Evolutionary conservation across 92 coral and sea anemone species (phyloP).

Genomic region (Diadumene lineata): DNA sequence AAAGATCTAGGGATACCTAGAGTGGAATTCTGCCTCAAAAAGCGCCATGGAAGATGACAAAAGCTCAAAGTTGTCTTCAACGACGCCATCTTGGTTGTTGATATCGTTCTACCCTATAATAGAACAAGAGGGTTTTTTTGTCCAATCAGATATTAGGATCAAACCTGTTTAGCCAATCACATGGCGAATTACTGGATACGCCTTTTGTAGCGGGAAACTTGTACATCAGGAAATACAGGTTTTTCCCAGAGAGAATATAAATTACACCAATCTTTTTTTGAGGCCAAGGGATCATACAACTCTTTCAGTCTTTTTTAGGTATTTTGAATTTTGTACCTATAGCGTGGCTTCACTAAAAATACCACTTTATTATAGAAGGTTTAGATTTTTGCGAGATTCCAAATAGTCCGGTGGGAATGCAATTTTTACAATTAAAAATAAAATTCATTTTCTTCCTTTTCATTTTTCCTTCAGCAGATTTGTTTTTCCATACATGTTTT

Average conservation of each 20-base stretch:
- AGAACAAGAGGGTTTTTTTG: not conserved
- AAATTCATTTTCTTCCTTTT: too few species aligned
- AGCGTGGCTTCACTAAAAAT: too few species aligned
- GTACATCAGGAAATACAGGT: slow-evolving; percentile 10
- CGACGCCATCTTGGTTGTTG: slow-evolving; percentile 21
- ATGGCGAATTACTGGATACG: not conserved
- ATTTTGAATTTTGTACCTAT: too few species aligned
- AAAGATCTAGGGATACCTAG: slow-evolving; percentile 14
- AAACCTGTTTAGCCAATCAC: slow-evolving; percentile 9
- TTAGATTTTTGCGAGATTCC: too few species aligned
- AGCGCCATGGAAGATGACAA: slow-evolving; percentile 2
- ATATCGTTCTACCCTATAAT: not conserved
- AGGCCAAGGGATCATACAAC: too few species aligned
- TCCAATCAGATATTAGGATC: slow-evolving; percentile 18
- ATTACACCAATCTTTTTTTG: too few species aligned
- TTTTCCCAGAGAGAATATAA: not conserved
- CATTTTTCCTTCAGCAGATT: too few species aligned
- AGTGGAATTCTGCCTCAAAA: not conserved
- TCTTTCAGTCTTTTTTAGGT: too few species aligned
- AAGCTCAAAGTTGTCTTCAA: not conserved
- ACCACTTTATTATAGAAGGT: too few species aligned
- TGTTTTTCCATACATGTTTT: too few species aligned
- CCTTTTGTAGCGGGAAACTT: slow-evolving; percentile 22
- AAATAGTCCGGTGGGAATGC: too few species aligned
- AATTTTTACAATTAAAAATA: too few species aligned